Conservation (phyloP, 2,888 invertebrate genomes). For the Drosophila siamana region DNA sequence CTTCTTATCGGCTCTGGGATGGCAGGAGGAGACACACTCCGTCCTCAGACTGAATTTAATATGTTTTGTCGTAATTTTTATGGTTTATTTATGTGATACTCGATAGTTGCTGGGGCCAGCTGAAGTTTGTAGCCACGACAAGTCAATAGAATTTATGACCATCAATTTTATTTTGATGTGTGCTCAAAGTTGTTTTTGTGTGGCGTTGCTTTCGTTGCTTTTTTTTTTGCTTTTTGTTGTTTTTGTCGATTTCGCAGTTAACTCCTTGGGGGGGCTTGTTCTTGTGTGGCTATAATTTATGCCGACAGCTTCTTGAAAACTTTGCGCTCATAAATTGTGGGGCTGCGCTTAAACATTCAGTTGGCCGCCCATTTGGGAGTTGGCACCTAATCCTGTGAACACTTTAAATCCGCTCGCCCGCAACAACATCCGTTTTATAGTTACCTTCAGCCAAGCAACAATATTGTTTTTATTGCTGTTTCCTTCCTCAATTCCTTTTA, state of each 20-base stretch:
- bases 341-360: conserved; percentile 18
- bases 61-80: conserved; percentile 38
- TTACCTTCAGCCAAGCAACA: conserved; percentile 9
- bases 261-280: conserved; percentile 11
- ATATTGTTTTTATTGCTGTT: conserved; percentile 34
- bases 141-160: conserved; percentile 74
- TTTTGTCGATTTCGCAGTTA: background rate
- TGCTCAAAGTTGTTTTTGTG: conserved; percentile 39
- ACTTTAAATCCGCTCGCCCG: conserved; percentile 56
- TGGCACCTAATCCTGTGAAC: conserved; percentile 56
- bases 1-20: background rate
- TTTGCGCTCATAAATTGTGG: conserved; percentile 27
- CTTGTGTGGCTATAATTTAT: conserved; percentile 46
- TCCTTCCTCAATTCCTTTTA: conserved; percentile 46
- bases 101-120: conserved; percentile 27
- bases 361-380: conserved; percentile 27
- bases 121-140: conserved; percentile 30
- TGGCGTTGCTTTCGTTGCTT: conserved; percentile 1
- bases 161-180: conserved; percentile 59
- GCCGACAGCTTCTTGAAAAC: conserved; percentile 41
- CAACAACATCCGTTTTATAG: conserved; percentile 20
- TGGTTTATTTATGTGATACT: conserved; percentile 55
- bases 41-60: conserved; percentile 31
- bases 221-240: background rate
- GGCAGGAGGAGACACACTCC: background rate